phyloP scores from a whole-genome alignment of 2,797 vertebrate species.

The Danio jaintianensis region DNA sequence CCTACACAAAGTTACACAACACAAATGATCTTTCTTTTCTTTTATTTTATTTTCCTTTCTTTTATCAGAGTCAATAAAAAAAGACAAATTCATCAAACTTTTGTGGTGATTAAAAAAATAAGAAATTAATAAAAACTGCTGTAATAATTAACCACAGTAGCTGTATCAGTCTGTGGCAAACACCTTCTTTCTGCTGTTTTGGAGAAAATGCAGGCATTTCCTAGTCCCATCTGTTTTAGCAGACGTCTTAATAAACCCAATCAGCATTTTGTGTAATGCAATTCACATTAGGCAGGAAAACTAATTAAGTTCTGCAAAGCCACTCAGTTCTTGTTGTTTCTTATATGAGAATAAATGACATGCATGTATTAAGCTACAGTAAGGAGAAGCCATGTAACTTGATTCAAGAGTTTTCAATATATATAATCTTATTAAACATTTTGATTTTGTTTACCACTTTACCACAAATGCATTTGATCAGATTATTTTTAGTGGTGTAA shows the following conservation, averaged over 20 bases:
- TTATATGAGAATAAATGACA: constrained; percentile 23
- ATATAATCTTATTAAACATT: no score
- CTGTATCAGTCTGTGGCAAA: background rate
- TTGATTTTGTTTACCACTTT: no score
- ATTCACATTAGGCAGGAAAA: constrained; percentile 64
- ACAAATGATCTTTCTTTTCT: no score
- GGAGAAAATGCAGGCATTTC: constrained; percentile 43
- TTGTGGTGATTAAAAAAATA: no score
- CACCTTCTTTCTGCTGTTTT: constrained; percentile 60
- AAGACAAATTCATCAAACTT: no score
- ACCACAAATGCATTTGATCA: no score
- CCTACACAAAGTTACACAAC: no score
- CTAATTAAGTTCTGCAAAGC: constrained; percentile 67
- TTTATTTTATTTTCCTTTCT: no score
- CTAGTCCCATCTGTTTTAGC: constrained; percentile 66
- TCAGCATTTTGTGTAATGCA: constrained; percentile 67
- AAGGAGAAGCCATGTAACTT: constrained; percentile 18
- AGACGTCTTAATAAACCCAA: constrained; percentile 66
- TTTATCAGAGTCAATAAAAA: no score
- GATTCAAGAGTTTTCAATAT: background rate
- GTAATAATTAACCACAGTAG: background rate
- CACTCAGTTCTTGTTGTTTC: constrained; percentile 57
- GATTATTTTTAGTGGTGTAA: no score
- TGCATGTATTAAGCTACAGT: background rate
- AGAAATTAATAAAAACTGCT: background rate